Evolutionary conservation across 2,797 vertebrate genomes (phyloP), one percentile per base, ranked within the genome.

Genomic region (Urosaurus nigricauda): DNA sequence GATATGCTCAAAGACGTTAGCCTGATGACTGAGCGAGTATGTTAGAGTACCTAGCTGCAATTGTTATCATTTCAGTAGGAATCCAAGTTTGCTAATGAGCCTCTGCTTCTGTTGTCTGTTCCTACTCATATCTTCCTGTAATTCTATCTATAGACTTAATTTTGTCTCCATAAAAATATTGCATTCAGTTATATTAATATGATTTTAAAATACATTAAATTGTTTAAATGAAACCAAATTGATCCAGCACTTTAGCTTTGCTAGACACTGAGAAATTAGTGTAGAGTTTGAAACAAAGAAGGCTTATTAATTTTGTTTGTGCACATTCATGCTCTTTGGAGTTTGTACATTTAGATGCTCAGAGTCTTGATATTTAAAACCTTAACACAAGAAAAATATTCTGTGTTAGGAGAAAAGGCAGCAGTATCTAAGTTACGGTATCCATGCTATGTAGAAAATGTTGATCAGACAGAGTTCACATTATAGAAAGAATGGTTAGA

Each of bases 371-470:
- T n/a, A 75, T n/a, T 53, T 17, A 0, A 47, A 79, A 6, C 79
- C 86, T 84, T 85, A 81, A 24, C 6, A 84, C 4, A 84, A 79
- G n/a, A 81, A 3, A 73, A 84, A 60, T 90, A 75, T 37, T 91
- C 89, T 85, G 6, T 79, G 84, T 12, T 0, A 56, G n/a, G 0
- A 40, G 77, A 11, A 85, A 53, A 60, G 4, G 53, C 14, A 71
- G 11, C 14, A 56, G 19, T 58, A 56, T 70, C 47, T 37, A 65
- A 21, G 13, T 29, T 81, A 53, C 43, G 32, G n/a, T 35, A 60
- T 19, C 51, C 17, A 2, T 81, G 17, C 32, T 58, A 3, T 68
- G 37, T 71, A 71, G 9, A 53, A 86, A 86, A 79, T 78, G 43
- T 68, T 68, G 29, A 70, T 58, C 6, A 29, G 29, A 58, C 11